Evolutionary conservation across 2,888 invertebrate species (phyloP).

Genomic region (Margaritifera margaritifera): DNA sequence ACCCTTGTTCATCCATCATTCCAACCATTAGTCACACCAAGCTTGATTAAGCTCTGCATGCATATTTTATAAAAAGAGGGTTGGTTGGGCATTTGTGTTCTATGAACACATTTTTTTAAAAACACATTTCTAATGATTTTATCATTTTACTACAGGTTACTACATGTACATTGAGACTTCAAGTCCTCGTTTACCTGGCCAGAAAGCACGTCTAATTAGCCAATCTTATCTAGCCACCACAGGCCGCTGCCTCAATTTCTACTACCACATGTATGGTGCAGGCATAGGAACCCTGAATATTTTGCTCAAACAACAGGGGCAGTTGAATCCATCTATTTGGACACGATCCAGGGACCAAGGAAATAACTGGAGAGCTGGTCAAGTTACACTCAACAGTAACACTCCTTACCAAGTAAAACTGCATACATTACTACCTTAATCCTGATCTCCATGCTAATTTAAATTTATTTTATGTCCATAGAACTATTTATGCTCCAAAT

Average conservation of each 20-base stretch:
- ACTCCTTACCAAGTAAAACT: constrained; percentile 53
- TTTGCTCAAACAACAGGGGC: constrained; percentile 33
- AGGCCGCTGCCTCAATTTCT: constrained; percentile 62
- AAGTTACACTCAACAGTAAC: constrained; percentile 50
- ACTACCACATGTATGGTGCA: constrained; percentile 65
- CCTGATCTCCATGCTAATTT: neutral
- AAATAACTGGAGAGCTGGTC: constrained; percentile 57
- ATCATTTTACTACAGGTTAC: constrained; percentile 41
- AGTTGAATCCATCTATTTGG: constrained; percentile 53
- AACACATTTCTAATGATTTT: neutral
- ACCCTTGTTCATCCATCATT: too few relatives aligned
- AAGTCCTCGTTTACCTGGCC: constrained; percentile 35
- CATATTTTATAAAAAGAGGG: too few relatives aligned
- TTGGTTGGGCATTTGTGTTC: too few relatives aligned
- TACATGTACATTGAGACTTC: constrained; percentile 64
- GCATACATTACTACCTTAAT: neutral
- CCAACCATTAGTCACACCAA: too few relatives aligned
- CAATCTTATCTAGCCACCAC: constrained; percentile 45
- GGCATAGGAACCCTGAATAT: constrained; percentile 58
- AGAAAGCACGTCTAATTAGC: constrained; percentile 56
- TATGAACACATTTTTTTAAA: too few relatives aligned
- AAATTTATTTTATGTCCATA: neutral
- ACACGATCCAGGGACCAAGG: constrained; percentile 52
- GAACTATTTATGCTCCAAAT: too few relatives aligned
- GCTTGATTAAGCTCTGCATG: too few relatives aligned